Evolutionary conservation across 1,140 invertebrate genomes (phyloP).

Genomic region (Lepidurus apus): DNA sequence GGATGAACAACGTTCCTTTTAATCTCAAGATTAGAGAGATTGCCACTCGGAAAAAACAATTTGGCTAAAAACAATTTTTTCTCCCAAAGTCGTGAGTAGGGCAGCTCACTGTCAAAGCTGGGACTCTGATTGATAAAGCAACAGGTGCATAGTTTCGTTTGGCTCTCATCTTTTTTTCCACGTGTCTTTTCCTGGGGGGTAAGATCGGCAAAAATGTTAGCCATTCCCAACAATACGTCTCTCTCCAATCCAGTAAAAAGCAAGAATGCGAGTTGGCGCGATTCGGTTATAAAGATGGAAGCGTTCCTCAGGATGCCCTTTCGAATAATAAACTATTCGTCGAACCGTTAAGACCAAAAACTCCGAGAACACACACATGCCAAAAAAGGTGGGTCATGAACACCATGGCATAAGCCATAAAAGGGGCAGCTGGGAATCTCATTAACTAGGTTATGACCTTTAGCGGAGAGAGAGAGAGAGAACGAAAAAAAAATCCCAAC

Average conservation of each 20-base stretch:
- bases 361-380: not conserved
- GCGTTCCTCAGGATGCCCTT: not conserved
- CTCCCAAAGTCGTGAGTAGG: not conserved
- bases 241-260: not conserved
- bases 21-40: not conserved
- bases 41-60: not conserved
- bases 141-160: not conserved
- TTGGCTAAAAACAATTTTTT: not conserved
- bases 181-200: not conserved
- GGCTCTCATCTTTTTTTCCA: not conserved
- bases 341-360: conserved; percentile 9
- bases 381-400: conserved; percentile 11
- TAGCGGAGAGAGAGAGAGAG: not conserved
- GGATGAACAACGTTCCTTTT: not conserved
- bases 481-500: not conserved
- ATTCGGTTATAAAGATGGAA: not conserved
- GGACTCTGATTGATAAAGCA: conserved; percentile 3
- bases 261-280: not conserved
- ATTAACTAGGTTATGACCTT: conserved; percentile 18
- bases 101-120: not conserved
- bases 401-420: conserved; percentile 18
- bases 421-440: conserved; percentile 20
- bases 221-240: not conserved
- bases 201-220: not conserved
- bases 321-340: conserved; percentile 16